phyloP scores from a whole-genome alignment of 2,888 invertebrate species.

The Eristalis arbustorum region DNA sequence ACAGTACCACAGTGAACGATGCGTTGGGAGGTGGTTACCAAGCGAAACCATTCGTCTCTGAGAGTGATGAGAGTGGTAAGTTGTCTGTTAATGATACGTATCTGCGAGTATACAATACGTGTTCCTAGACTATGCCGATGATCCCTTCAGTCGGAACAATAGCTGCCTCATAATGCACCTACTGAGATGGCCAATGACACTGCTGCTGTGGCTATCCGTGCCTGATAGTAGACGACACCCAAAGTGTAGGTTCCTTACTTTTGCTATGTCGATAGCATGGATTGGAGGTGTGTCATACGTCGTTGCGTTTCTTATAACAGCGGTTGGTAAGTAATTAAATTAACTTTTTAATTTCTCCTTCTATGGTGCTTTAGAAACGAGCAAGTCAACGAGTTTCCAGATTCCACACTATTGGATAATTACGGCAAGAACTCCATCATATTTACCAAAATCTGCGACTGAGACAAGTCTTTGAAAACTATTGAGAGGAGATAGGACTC shows the following conservation, averaged over 20 bases:
- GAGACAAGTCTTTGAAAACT: too few relatives aligned
- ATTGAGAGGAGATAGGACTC: too few relatives aligned
- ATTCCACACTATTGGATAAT: too few relatives aligned
- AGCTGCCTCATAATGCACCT: slow-evolving; percentile 89
- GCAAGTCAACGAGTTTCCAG: too few relatives aligned
- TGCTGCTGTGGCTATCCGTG: slow-evolving; percentile 91
- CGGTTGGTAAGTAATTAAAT: slow-evolving; percentile 83
- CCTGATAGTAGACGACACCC: slow-evolving; percentile 94
- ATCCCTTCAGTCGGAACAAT: slow-evolving; percentile 84
- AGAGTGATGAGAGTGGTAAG: slow-evolving; percentile 57
- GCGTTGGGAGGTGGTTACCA: neutral
- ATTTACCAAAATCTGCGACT: too few relatives aligned
- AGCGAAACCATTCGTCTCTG: slow-evolving; percentile 35
- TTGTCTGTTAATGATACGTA: neutral
- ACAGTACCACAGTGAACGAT: neutral
- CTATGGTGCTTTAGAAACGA: too few relatives aligned
- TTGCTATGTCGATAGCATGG: slow-evolving; percentile 96
- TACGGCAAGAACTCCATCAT: too few relatives aligned
- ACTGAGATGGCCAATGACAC: slow-evolving; percentile 92
- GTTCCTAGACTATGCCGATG: slow-evolving; percentile 75
- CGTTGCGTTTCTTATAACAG: slow-evolving; percentile 97
- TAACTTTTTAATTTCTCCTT: too few relatives aligned
- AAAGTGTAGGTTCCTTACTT: slow-evolving; percentile 92
- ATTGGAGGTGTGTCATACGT: slow-evolving; percentile 94
- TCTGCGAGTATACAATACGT: neutral